Conservation (phyloP, 2,113 vertebrate genomes). For the Triplophysa siluroides region DNA sequence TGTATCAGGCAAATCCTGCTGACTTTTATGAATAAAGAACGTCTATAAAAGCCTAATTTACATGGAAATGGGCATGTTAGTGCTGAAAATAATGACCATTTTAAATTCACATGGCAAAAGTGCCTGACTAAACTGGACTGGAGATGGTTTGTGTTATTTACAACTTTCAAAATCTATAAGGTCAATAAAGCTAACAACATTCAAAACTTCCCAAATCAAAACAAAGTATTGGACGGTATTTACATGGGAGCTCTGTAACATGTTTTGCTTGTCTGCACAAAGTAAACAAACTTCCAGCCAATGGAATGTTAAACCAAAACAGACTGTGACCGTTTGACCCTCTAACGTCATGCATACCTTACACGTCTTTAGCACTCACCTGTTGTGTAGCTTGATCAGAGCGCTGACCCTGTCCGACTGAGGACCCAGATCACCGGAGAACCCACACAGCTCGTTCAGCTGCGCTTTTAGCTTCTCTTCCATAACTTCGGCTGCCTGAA, state of each 20-base stretch:
- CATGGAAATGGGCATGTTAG: no score
- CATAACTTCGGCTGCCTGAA: constrained; percentile 84
- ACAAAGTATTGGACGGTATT: not conserved
- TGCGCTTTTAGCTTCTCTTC: constrained; percentile 90
- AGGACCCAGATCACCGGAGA: constrained; percentile 86
- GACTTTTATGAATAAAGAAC: no score
- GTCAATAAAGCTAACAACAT: not conserved
- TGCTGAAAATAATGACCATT: no score
- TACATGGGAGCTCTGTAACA: not conserved
- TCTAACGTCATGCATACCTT: not conserved
- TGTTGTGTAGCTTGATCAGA: constrained; percentile 94
- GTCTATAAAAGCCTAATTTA: no score
- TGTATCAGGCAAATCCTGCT: no score
- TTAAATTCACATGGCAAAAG: not conserved
- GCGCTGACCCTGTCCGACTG: constrained; percentile 89
- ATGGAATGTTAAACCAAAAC: not conserved
- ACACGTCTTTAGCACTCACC: constrained; percentile 70
- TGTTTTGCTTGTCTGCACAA: not conserved
- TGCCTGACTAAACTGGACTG: no score
- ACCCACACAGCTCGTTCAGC: constrained; percentile 90
- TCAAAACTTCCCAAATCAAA: no score
- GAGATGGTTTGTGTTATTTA: not conserved
- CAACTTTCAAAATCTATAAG: not conserved
- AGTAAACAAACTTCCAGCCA: not conserved
- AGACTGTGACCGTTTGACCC: not conserved